Evolutionary conservation across 1,140 invertebrate species (phyloP).

Genomic region (Ips nitidus): DNA sequence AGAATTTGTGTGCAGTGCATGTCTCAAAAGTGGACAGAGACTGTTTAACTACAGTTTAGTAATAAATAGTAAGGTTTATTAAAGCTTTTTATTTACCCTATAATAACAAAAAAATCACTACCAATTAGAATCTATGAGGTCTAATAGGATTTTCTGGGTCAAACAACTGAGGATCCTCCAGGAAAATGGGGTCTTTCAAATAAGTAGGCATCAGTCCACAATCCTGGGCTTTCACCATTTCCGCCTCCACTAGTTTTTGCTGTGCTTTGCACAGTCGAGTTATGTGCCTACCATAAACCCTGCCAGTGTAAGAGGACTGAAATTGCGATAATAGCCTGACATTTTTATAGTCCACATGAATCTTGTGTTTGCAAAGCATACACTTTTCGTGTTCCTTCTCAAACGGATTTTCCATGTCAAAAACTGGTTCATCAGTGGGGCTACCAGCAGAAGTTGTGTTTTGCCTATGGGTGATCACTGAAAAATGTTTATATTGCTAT

Average conservation of each 20-base stretch:
- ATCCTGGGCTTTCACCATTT: conserved; percentile 71
- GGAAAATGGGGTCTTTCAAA: conserved; percentile 73
- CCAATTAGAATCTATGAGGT: conserved; percentile 71
- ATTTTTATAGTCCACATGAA: conserved; percentile 91
- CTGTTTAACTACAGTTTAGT: conserved; percentile 35
- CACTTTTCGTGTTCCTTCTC: conserved; percentile 72
- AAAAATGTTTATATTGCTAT: too few relatives aligned
- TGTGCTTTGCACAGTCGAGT: conserved; percentile 82
- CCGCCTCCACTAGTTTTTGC: conserved; percentile 68
- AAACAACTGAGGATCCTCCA: conserved; percentile 84
- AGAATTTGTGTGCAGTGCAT: conserved; percentile 62
- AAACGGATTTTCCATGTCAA: conserved; percentile 81
- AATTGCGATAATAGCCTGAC: conserved; percentile 90
- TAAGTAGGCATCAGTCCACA: conserved; percentile 77
- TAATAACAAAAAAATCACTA: neutral
- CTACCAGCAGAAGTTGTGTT: too few relatives aligned
- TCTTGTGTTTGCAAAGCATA: conserved; percentile 83
- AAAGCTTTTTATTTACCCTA: too few relatives aligned
- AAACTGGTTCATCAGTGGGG: conserved; percentile 56
- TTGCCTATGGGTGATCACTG: too few relatives aligned
- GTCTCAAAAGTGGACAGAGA: conserved; percentile 70
- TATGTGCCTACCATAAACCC: conserved; percentile 87
- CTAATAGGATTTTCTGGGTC: conserved; percentile 79
- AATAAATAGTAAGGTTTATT: too few relatives aligned
- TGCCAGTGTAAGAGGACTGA: conserved; percentile 89